phyloP scores from a whole-genome alignment of 2,113 vertebrate genomes.

The Oenanthe melanoleuca region DNA sequence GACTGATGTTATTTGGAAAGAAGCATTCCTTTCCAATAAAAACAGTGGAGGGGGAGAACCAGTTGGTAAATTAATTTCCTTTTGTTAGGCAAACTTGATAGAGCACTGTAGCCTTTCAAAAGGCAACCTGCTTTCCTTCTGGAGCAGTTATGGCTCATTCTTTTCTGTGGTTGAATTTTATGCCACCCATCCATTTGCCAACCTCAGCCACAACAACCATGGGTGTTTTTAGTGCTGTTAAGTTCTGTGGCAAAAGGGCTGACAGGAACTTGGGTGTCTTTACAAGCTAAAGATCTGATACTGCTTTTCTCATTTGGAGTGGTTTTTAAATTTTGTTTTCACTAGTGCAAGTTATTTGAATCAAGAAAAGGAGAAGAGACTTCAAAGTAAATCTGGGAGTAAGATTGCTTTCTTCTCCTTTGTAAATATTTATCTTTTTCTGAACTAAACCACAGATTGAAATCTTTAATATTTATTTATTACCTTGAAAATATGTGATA shows the following conservation, averaged over 20 bases:
- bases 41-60: neutral
- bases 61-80: neutral
- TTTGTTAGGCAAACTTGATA: neutral
- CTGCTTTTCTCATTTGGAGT: neutral
- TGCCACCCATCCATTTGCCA: rapidly evolving
- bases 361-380: neutral
- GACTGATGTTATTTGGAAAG: neutral
- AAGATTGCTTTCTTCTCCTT: neutral
- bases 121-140: neutral
- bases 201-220: neutral
- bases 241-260: neutral
- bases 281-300: neutral
- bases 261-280: neutral
- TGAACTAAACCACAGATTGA: neutral
- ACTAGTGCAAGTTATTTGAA: neutral
- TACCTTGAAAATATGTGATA: neutral
- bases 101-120: neutral
- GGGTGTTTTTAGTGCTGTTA: neutral
- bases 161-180: neutral
- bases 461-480: slow-evolving; percentile 7
- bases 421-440: neutral
- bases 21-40: neutral
- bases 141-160: neutral
- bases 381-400: neutral
- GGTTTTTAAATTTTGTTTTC: neutral